These are phyloP conservation scores for Eupithecia exiguata DNA, from an alignment of 2,888 invertebrate genomes.

Conservation along the genomic window DNA sequence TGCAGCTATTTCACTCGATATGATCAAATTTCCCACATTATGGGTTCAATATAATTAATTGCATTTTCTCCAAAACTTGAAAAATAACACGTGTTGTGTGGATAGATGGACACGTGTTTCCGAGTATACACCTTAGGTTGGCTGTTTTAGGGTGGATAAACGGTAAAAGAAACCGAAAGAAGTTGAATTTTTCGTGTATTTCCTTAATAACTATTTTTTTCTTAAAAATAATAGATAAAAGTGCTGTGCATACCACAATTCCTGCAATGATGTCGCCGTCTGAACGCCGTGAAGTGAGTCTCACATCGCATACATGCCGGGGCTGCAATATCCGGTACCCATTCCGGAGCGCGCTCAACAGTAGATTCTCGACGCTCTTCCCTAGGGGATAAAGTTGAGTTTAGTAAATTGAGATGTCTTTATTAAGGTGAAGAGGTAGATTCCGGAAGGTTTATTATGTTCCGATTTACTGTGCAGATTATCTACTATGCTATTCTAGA, in stretches of 20 bases:
- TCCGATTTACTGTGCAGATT: not conserved
- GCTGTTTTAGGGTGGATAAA: no score
- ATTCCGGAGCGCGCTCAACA: slow-evolving; percentile 87
- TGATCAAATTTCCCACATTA: no score
- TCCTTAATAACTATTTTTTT: no score
- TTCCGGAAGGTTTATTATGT: not conserved
- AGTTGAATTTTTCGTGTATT: no score
- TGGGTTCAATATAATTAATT: no score
- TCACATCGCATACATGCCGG: slow-evolving; percentile 97
- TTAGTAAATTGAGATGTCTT: not conserved
- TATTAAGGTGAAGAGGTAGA: not conserved
- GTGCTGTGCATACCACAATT: slow-evolving; percentile 89
- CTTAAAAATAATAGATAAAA: no score
- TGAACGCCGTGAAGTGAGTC: slow-evolving; percentile 96
- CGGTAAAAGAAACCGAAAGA: no score
- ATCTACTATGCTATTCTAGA: not conserved
- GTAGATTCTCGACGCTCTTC: slow-evolving; percentile 39
- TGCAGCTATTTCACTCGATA: no score
- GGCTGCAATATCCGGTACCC: slow-evolving; percentile 97
- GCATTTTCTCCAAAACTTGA: no score
- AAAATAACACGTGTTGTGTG: no score
- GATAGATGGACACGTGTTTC: no score
- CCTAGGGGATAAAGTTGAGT: slow-evolving; percentile 28
- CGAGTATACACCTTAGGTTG: no score
- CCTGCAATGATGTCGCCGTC: slow-evolving; percentile 97